phyloP scores from a whole-genome alignment of 2,797 vertebrate genomes.

The Botia kubotai region DNA sequence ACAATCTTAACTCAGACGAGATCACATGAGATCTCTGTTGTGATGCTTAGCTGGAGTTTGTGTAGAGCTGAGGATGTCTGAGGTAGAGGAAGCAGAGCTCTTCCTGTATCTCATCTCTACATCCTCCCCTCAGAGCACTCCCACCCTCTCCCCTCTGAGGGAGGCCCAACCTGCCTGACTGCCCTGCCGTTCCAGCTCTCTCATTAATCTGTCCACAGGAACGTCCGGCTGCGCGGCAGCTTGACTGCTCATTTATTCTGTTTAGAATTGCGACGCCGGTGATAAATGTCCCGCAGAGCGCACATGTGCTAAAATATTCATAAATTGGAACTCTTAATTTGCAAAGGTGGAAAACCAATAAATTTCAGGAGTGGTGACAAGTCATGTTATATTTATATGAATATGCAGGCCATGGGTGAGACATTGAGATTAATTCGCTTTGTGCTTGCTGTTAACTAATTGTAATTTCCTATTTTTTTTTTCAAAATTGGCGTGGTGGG shows the following conservation, averaged over 20 bases:
- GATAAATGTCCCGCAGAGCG: conserved; percentile 96
- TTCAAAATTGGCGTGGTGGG: conserved; percentile 56
- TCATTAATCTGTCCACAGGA: conserved; percentile 74
- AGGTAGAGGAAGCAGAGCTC: conserved; percentile 11
- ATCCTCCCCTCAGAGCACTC: neutral
- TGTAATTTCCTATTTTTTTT: conserved; percentile 59
- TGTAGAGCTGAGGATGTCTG: conserved; percentile 22
- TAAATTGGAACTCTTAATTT: conserved; percentile 88
- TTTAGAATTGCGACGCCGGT: conserved; percentile 92
- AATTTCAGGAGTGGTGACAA: conserved; percentile 77
- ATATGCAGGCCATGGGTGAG: conserved; percentile 77
- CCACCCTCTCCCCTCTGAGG: conserved; percentile 27
- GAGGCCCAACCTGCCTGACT: conserved; percentile 29
- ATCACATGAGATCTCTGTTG: neutral
- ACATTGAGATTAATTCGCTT: conserved; percentile 78
- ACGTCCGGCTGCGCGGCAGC: conserved; percentile 85
- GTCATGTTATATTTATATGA: conserved; percentile 81
- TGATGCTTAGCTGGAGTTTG: conserved; percentile 22
- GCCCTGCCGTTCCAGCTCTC: conserved; percentile 48
- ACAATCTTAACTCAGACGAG: neutral
- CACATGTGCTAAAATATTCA: conserved; percentile 99
- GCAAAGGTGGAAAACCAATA: conserved; percentile 80
- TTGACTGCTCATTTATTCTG: conserved; percentile 99
- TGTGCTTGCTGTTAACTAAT: conserved; percentile 68
- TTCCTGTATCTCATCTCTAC: conserved; percentile 36